Conservation (phyloP, 2,797 vertebrate genomes). For the Urophycis tenuis region DNA sequence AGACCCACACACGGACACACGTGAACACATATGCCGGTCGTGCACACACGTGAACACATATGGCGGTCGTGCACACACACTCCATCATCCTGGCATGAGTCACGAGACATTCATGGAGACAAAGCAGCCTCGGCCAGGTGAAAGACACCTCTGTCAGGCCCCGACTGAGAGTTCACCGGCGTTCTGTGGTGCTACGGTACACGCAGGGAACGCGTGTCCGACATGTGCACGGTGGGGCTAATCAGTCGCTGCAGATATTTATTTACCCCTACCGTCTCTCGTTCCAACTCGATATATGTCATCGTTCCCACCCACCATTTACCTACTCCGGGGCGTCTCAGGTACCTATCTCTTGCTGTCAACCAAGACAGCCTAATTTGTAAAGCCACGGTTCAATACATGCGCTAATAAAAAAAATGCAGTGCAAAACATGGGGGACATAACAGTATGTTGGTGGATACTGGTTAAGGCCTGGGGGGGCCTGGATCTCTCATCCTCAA, state of each 20-base stretch:
- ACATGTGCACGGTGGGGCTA: conserved; percentile 1
- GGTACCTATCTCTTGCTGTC: neutral
- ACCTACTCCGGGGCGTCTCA: neutral
- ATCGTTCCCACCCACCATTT: neutral
- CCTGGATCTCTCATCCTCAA: neutral
- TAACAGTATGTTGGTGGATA: neutral
- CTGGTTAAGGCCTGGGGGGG: neutral
- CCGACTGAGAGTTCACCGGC: conserved; percentile 16
- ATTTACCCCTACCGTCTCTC: neutral
- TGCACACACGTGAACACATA: neutral
- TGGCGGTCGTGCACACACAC: conserved; percentile 4
- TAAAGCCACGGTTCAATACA: neutral
- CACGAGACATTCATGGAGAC: conserved; percentile 5
- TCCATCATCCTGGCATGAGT: conserved; percentile 7
- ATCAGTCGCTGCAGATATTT: conserved; percentile 4
- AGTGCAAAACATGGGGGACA: neutral
- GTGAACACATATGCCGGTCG: neutral
- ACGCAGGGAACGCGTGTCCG: neutral
- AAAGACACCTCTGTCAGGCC: too few species aligned
- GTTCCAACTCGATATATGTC: conserved; percentile 12
- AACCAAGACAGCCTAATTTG: neutral
- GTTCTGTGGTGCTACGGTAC: conserved; percentile 11
- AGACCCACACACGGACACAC: neutral
- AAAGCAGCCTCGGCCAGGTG: neutral
- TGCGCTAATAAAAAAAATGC: neutral